These are phyloP conservation scores for Fissipunctia ypsillon DNA, from an alignment of 2,888 invertebrate species.

Conservation along the genomic window DNA sequence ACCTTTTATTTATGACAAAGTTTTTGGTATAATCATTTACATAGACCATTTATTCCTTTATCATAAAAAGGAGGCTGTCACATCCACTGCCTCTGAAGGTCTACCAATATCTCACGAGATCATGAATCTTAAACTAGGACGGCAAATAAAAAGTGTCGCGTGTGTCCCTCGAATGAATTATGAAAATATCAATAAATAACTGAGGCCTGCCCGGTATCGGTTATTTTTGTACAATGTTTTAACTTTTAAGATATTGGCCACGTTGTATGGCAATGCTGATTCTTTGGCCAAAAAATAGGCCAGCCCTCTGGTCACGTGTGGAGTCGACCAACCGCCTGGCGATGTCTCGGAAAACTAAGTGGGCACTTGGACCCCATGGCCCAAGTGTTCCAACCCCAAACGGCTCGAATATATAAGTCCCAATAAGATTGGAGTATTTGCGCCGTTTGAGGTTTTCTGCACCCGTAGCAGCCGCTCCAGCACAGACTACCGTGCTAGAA, in stretches of 20 bases:
- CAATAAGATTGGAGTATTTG: no score
- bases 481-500: no score
- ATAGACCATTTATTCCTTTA: slow-evolving; percentile 66
- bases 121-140: slow-evolving; percentile 87
- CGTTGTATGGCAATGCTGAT: no score
- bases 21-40: slow-evolving; percentile 38
- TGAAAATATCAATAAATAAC: slow-evolving; percentile 88
- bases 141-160: slow-evolving; percentile 84
- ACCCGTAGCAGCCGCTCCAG: no score
- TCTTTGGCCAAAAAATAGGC: no score
- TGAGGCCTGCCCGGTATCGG: slow-evolving; percentile 65
- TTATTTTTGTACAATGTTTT: slow-evolving; percentile 10
- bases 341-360: no score
- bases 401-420: no score
- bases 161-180: slow-evolving; percentile 83
- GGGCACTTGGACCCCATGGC: no score
- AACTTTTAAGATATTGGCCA: not conserved
- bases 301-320: no score
- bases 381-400: no score
- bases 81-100: slow-evolving; percentile 65
- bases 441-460: no score
- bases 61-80: slow-evolving; percentile 66
- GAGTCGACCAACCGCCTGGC: no score
- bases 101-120: slow-evolving; percentile 83
- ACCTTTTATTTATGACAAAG: slow-evolving; percentile 28